Evolutionary conservation across 2,888 invertebrate species (phyloP), one percentile per base, ranked within the genome.

Genomic region (Eudemis profundana): DNA sequence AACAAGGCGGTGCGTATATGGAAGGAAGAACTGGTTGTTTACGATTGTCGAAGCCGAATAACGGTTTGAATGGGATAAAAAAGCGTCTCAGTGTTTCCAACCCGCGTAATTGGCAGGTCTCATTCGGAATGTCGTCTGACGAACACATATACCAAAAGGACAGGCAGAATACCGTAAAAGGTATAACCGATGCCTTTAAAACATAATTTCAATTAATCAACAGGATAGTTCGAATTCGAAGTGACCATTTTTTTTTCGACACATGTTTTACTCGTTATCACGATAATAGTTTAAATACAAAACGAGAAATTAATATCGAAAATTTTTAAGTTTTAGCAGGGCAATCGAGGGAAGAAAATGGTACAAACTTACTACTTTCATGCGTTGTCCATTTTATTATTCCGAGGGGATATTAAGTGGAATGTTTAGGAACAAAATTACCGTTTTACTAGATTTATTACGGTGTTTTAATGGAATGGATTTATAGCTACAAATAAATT

Each of bases 41-140:
- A 82, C 79, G 83, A 88, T 86, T 87, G 86, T 84, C 82, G 83
- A 84, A 86, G 82, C 81, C 82, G 85, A 81, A 85, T 91, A 90
- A 90, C 92, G 87, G 91, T 86, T 68, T 70, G 61, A 70, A 68
- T 61, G 75, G 73, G 76, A 75, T 76, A 83, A 89, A 90, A 84
- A 86, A 83, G 76, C 70, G 72, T 79, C 84, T 84, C 85, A 84
- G 83, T 82, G 81, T 81, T 82, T 81, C 81, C 74, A 74, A 77
- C 77, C 81, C 72, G 76, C 82, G 82, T 89, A 88, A 90, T 90
- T 90, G 90, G 86, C 84, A 80, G 84, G 78, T 83, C 81, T 74
- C 79, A 78, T 74, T 76, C 75, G 87, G 90, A 90, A 91, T 90
- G 90, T 81, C 69, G 87, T 76, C 79, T 78, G 82, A 74, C 80